A percentile compares a stretch with the other conserved stretches of the same genome.
phyloP scores from a whole-genome alignment of 2,113 vertebrate species.

The Lethenteron reissneri region DNA sequence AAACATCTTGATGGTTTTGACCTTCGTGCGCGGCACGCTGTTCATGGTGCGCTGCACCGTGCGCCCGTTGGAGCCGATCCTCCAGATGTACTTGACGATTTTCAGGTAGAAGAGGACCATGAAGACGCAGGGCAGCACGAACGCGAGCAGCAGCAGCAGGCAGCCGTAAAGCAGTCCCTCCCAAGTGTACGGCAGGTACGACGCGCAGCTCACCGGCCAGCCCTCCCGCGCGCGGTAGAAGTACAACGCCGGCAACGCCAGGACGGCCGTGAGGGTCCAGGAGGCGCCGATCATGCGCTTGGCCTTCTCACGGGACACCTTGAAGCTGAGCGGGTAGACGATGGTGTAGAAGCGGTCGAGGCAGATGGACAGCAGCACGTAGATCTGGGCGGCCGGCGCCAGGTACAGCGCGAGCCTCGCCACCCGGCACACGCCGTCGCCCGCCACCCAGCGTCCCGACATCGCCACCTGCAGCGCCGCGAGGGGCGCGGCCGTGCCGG shows the following conservation, averaged over 20 bases:
- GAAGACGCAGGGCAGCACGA: conserved; percentile 36
- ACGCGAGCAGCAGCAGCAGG: conserved; percentile 36
- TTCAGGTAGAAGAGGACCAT: conserved; percentile 57
- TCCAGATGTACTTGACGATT: conserved; percentile 76
- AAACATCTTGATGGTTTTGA: conserved; percentile 91
- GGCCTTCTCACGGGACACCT: conserved; percentile 68
- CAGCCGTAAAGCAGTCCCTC: conserved; percentile 29
- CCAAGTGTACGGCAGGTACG: conserved; percentile 48
- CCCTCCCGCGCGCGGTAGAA: conserved; percentile 29
- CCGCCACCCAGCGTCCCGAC: conserved; percentile 38
- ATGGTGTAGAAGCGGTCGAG: conserved; percentile 75
- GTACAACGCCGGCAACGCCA: conserved; percentile 41
- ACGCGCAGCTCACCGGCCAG: conserved; percentile 37
- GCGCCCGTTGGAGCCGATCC: conserved; percentile 43
- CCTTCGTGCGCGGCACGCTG: conserved; percentile 71
- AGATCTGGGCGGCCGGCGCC: conserved; percentile 50
- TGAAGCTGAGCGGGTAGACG: conserved; percentile 69
- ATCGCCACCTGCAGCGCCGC: conserved; percentile 40
- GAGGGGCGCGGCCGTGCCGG: conserved; percentile 35
- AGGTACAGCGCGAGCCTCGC: conserved; percentile 55
- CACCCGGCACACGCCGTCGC: conserved; percentile 29
- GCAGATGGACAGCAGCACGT: conserved; percentile 58
- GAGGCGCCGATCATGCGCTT: conserved; percentile 70
- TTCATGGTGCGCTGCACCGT: conserved; percentile 65
- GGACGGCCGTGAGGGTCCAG: conserved; percentile 37